Percentiles rank a stretch among this genome's conserved stretches.
These are phyloP conservation scores for Emys orbicularis DNA, from an alignment of 2,797 vertebrate genomes.

Conservation along the genomic window DNA sequence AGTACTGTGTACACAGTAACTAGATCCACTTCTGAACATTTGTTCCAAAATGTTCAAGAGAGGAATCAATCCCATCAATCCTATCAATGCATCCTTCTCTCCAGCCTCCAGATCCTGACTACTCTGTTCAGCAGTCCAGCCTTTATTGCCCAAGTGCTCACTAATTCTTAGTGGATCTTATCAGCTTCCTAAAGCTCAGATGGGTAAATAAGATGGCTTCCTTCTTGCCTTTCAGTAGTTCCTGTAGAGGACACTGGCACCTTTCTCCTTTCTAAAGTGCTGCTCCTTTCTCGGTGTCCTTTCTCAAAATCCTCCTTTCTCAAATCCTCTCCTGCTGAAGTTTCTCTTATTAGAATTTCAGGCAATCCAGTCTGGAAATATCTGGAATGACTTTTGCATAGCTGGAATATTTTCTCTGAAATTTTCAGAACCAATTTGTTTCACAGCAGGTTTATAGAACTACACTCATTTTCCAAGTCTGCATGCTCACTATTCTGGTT, in stretches of 20 bases:
- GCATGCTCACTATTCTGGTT: neutral
- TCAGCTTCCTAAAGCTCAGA: neutral
- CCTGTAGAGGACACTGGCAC: neutral
- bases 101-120: neutral
- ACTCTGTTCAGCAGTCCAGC: neutral
- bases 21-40: too few relatives aligned
- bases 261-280: neutral
- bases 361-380: neutral
- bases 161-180: neutral
- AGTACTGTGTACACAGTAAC: too few relatives aligned
- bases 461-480: neutral
- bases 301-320: too few relatives aligned
- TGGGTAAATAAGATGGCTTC: neutral
- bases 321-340: neutral
- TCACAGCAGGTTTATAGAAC: neutral
- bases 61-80: too few relatives aligned
- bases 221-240: neutral
- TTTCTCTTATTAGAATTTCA: neutral
- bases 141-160: neutral
- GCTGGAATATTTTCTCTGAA: neutral
- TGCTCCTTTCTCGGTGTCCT: neutral
- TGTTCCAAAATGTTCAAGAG: too few relatives aligned
- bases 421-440: conserved; percentile 42
- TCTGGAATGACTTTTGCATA: neutral
- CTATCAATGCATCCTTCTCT: neutral